Evolutionary conservation across 2,113 vertebrate genomes (phyloP).

Genomic region (Mixornis gularis): DNA sequence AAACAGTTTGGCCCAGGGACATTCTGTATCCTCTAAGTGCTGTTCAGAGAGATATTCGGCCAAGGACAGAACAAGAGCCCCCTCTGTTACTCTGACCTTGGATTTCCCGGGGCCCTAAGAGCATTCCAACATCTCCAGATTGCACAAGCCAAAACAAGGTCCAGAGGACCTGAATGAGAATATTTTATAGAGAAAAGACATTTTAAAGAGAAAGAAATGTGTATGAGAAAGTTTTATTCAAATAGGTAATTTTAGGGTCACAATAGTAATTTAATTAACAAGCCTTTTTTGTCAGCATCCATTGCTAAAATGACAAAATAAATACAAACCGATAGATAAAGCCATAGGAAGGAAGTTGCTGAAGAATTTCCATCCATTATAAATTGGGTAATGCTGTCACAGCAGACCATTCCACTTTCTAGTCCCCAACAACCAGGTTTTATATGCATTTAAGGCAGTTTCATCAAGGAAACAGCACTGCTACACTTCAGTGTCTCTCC

Average conservation of each 20-base stretch:
- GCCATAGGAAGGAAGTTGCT: background rate
- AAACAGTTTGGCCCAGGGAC: background rate
- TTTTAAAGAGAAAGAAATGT: background rate
- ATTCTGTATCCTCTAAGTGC: background rate
- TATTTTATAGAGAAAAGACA: background rate
- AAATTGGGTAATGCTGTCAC: background rate
- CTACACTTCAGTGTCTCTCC: background rate
- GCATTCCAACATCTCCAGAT: background rate
- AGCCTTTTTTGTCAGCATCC: background rate
- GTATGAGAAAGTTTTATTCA: background rate
- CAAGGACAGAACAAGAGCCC: background rate
- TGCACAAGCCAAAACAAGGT: background rate
- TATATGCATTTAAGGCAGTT: background rate
- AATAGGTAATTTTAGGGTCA: background rate
- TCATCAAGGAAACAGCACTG: background rate
- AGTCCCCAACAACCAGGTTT: background rate
- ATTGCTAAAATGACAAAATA: background rate
- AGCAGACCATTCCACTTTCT: background rate
- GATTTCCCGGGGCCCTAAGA: background rate
- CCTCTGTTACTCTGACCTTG: background rate
- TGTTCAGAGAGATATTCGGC: background rate
- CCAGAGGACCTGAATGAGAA: background rate
- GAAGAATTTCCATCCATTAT: background rate
- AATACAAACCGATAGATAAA: background rate
- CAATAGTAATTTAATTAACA: background rate